Evolutionary conservation across 2,888 invertebrate genomes (phyloP).

Genomic region (Amphipyra berbera): DNA sequence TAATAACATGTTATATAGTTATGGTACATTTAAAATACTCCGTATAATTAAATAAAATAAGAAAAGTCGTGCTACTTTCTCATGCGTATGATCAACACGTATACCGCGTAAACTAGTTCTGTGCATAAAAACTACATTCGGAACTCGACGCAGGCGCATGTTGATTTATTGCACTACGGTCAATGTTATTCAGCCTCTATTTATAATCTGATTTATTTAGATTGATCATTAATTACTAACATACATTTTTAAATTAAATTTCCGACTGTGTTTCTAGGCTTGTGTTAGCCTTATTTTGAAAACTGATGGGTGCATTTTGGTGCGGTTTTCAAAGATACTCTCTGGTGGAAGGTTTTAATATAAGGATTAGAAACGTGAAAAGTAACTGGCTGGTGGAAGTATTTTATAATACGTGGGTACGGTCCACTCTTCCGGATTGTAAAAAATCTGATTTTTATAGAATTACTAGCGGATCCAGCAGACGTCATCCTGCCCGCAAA

Average conservation of each 20-base stretch:
- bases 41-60: constrained; percentile 16
- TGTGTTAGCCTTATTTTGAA: too few relatives aligned
- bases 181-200: constrained; percentile 6
- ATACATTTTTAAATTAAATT: background rate
- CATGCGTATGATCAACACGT: constrained; percentile 13
- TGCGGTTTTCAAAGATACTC: too few relatives aligned
- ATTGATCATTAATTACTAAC: background rate
- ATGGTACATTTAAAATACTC: background rate
- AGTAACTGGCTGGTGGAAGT: too few relatives aligned
- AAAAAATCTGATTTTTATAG: too few relatives aligned
- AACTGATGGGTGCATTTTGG: too few relatives aligned
- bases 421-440: too few relatives aligned
- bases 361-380: too few relatives aligned
- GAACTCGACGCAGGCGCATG: constrained; percentile 14
- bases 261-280: background rate
- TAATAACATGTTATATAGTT: background rate
- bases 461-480: too few relatives aligned
- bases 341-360: too few relatives aligned
- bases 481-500: too few relatives aligned
- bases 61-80: constrained; percentile 33
- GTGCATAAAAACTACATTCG: constrained; percentile 5
- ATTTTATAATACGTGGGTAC: too few relatives aligned
- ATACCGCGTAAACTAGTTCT: constrained; percentile 26
- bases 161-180: constrained; percentile 36
- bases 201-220: constrained; percentile 19